Base-by-base conservation (phyloP, 2,113 vertebrate genomes). In the Lophochroa leadbeateri region DNA sequence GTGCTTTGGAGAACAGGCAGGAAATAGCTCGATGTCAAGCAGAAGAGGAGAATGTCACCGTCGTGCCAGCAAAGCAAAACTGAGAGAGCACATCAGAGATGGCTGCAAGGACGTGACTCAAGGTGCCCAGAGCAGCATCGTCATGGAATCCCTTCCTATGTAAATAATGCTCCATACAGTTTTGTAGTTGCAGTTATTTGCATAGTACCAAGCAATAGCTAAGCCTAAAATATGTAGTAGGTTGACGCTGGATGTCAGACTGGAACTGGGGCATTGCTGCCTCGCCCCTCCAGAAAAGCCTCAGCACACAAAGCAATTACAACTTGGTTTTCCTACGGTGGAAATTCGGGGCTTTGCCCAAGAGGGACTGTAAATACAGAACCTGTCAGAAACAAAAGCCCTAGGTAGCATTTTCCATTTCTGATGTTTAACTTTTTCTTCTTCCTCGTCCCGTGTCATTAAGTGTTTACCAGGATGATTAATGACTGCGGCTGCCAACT, bases 391-490 rank as follows among this genome's bases (percentile, higher is more conserved):
- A 92, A 90, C 71, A 83, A 49, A 85, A 92, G 82, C 82, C 79
- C 79, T 28, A 39, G 95, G 96, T 23, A 92, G 80, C 64, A 44
- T 65, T 92, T 93, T 68, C 93, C 63, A 84, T 65, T 90, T 82
- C 41, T 29, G 53, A n/a, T 52, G 82, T 86, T 95, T 86, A 90
- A 96, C 90, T 93, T 93, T 93, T 92, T n/a, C 92, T 75, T 96
- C 90, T 69, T 72, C 92, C 88, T 86, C 37, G 4, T 33, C 79
- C 88, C 25, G 46, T 93, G 94, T 88, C 96, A 97, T 93, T 94
- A 97, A 94, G 95, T 94, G 95, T 95, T 95, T 95, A 95, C 92
- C 85, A 88, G 92, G 92, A 95, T 96, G 96, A 96, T 97, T 96
- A 97, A 96, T 93, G 95, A 88, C 92, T 90, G 94, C 68, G 49